Evolutionary conservation across 2,888 invertebrate species (phyloP).

Genomic region (Ecliptopera silaceata): DNA sequence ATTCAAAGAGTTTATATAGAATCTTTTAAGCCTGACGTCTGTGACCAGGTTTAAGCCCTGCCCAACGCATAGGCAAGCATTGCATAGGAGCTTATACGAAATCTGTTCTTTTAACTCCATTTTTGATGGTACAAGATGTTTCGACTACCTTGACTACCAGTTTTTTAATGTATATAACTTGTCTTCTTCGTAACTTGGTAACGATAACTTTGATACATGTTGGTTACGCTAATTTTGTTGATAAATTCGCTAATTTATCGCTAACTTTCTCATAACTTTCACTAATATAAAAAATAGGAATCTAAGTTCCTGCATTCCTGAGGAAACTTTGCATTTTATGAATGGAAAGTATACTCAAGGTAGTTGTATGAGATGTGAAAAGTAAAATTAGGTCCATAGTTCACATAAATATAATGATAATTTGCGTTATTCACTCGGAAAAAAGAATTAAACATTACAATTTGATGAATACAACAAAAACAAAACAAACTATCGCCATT

Average conservation of each 20-base stretch:
- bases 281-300: neutral
- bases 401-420: neutral
- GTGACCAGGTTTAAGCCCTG: conserved; percentile 51
- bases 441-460: no score
- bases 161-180: neutral
- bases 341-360: neutral
- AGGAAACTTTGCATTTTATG: conserved; percentile 2
- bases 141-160: no score
- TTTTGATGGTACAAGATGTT: conserved; percentile 23
- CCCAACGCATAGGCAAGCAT: conserved; percentile 65
- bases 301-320: neutral
- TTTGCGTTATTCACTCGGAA: neutral
- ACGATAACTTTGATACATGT: neutral
- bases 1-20: conserved; percentile 56
- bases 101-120: conserved; percentile 51
- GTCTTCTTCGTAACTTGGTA: no score
- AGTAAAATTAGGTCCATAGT: neutral
- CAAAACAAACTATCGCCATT: conserved; percentile 33
- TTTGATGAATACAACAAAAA: neutral
- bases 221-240: neutral
- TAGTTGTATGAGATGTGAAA: neutral
- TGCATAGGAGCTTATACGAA: conserved; percentile 56
- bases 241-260: neutral
- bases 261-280: conserved; percentile 10
- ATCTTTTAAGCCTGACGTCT: conserved; percentile 55